Base-by-base conservation (phyloP, 1,140 invertebrate genomes). In the Drosophila kepulauana region DNA sequence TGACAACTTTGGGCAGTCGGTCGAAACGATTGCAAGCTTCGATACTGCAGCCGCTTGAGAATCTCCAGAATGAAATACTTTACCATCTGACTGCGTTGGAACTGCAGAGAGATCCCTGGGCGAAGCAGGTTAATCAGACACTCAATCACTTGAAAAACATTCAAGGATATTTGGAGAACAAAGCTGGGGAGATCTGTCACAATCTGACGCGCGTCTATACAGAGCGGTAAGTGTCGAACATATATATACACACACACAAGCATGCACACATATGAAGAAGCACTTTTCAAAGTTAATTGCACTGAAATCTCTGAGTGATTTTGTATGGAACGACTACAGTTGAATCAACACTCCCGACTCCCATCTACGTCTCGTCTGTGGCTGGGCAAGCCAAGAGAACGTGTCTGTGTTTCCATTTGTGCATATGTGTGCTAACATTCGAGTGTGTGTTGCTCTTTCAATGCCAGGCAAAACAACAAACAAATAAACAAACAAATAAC, bases 31-130 rank as follows among this genome's bases (percentile, higher is more conserved):
- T 97, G 8, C 93, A 95, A 57, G 86, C 93, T 3, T 94, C 93
- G 11, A 94, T 95, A 72, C 93, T 97, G 13, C 95, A 96, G 79
- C 95, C 95, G 13, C 90, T 97, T 58, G 95, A 96, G 92, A 94
- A 95, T 75, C 86, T 95, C 41, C 94, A 96, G 87, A 95, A 96
- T 48, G 94, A 95, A 51, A 93, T 97, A 48, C 93, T 97, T 0
- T 97, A 96, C 91, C 95, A 96, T 84, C 87, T 97, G 71, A 96
- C 96, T 0, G 94, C 95, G 13, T 81, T 97, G 15, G 96, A 97
- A 74, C 92, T 97, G 13, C 95, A 96, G 76, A 79, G 96, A 61
- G 93, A 94, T 71, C 96, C 96, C 48, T 93, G 92, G 92, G 84
- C 88, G n/a, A 91, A 91, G 61, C 90, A 92, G 75, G 94, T 96